These are phyloP conservation scores for Nomada fabriciana DNA, from an alignment of 2,888 invertebrate species.

Conservation along the genomic window DNA sequence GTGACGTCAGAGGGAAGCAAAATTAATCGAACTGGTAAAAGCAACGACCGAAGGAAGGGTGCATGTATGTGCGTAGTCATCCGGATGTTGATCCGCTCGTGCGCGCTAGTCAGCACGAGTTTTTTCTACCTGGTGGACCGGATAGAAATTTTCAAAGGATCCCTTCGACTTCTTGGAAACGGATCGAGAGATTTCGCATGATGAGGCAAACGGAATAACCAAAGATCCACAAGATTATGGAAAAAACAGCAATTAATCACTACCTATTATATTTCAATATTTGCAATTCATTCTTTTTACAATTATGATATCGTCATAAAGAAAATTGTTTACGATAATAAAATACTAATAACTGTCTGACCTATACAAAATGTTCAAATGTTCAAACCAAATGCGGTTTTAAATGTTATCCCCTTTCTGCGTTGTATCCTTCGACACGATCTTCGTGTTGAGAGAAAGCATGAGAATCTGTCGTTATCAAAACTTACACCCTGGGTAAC, in stretches of 20 bases:
- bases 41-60: slow-evolving; percentile 38
- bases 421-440: background rate
- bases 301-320: too few species aligned
- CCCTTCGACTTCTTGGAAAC: slow-evolving; percentile 28
- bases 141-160: slow-evolving; percentile 44
- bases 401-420: background rate
- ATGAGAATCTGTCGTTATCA: slow-evolving; percentile 5
- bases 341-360: too few species aligned
- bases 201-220: slow-evolving; percentile 6
- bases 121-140: slow-evolving; percentile 39
- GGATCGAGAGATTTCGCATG: slow-evolving; percentile 32
- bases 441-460: background rate
- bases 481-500: background rate
- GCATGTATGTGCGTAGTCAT: slow-evolving; percentile 9
- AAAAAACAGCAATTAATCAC: background rate
- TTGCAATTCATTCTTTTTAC: background rate
- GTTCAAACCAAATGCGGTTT: background rate
- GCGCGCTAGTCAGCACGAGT: slow-evolving; percentile 19
- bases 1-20: slow-evolving; percentile 57
- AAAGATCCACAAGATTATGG: background rate
- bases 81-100: slow-evolving; percentile 36
- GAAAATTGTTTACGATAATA: too few species aligned
- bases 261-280: background rate
- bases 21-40: slow-evolving; percentile 50
- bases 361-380: too few species aligned